These are phyloP conservation scores for Galemys pyrenaicus DNA, from an alignment of 2,113 vertebrate genomes.

Conservation along the genomic window DNA sequence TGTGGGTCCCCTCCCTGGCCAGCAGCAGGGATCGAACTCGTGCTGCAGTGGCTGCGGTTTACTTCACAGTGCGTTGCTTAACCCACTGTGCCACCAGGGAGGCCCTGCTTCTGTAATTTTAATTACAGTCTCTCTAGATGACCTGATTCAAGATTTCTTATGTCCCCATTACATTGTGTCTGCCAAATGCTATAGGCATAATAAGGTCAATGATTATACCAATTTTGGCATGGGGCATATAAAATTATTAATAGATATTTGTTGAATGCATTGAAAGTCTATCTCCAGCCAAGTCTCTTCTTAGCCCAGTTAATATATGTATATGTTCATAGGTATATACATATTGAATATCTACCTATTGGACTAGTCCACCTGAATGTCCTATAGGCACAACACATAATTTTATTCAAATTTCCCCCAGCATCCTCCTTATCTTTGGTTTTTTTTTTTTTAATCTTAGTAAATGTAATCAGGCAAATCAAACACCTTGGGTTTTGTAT, in stretches of 20 bases:
- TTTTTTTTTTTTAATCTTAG: neutral
- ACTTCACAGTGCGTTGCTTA: no score
- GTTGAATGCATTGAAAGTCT: neutral
- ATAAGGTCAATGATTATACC: neutral
- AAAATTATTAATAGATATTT: neutral
- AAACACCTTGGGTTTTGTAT: neutral
- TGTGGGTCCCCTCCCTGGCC: no score
- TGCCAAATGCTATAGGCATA: slow-evolving; percentile 9
- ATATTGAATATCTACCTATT: neutral
- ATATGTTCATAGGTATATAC: neutral
- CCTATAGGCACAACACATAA: neutral
- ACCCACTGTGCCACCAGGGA: no score
- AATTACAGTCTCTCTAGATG: neutral
- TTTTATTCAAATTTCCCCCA: neutral
- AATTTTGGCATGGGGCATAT: neutral
- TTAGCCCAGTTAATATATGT: neutral
- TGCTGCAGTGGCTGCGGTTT: no score
- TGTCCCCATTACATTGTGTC: neutral
- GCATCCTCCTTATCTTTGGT: neutral
- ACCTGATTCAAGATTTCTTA: slow-evolving; percentile 22
- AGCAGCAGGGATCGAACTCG: no score
- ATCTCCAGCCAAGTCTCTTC: neutral
- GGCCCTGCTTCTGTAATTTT: neutral
- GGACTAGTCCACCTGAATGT: neutral
- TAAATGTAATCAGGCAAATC: neutral